Percentiles rank a stretch among this genome's conserved stretches.
Conservation (phyloP, 2,888 invertebrate species). For the Encarsia formosa region DNA sequence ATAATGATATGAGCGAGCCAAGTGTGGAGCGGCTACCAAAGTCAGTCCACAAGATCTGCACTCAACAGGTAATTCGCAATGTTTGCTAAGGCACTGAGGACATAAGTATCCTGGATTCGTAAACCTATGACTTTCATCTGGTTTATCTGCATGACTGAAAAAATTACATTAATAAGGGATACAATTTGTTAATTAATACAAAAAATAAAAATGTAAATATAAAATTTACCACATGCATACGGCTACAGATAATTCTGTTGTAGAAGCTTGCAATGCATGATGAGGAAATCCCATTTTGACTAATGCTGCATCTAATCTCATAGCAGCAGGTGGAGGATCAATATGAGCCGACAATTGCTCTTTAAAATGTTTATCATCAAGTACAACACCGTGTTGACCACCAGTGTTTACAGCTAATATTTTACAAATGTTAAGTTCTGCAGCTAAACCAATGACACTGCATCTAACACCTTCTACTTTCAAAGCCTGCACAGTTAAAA, state of each 20-base stretch:
- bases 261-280: conserved; percentile 59
- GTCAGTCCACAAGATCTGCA: conserved; percentile 94
- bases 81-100: conserved; percentile 96
- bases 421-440: conserved; percentile 90
- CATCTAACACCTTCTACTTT: conserved; percentile 82
- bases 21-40: conserved; percentile 94
- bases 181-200: not conserved
- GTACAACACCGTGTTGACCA: conserved; percentile 81
- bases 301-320: conserved; percentile 68
- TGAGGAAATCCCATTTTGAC: conserved; percentile 98
- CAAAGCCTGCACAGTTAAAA: conserved; percentile 58
- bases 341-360: conserved; percentile 65
- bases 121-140: conserved; percentile 64
- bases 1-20: conserved; percentile 96
- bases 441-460: conserved; percentile 92
- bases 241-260: conserved; percentile 67
- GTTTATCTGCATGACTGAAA: conserved; percentile 74
- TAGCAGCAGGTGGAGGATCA: conserved; percentile 70
- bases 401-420: conserved; percentile 81
- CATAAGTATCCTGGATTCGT: conserved; percentile 79
- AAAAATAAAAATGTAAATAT: conserved; percentile 54
- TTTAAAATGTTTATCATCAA: conserved; percentile 75
- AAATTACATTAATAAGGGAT: not conserved
- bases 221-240: conserved; percentile 82
- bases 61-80: conserved; percentile 96